A percentile compares a stretch with the other conserved stretches of the same genome.
Evolutionary conservation across 2,888 invertebrate genomes (phyloP).

Genomic region (Ophion obscuratus): DNA sequence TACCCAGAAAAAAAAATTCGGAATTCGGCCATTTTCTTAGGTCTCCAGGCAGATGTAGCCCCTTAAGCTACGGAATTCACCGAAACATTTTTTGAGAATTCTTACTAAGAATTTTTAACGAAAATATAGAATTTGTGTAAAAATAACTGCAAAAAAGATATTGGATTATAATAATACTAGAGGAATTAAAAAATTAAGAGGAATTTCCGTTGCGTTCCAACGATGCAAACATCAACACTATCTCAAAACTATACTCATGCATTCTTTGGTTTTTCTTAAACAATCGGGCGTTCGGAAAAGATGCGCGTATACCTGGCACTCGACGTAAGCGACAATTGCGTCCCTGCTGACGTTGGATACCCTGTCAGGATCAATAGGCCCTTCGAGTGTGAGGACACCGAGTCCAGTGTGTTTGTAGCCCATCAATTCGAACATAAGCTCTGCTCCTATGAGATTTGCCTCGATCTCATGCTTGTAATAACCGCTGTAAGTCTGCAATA

Average conservation of each 20-base stretch:
- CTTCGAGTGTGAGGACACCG: slow-evolving; percentile 88
- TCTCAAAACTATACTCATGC: background rate
- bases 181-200: too few species aligned
- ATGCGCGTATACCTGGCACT: slow-evolving; percentile 89
- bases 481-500: slow-evolving; percentile 91
- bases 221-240: too few species aligned
- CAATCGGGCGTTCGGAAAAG: background rate
- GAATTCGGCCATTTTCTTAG: too few species aligned
- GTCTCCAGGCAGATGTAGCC: too few species aligned
- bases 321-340: slow-evolving; percentile 93
- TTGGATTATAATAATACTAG: too few species aligned
- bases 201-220: too few species aligned
- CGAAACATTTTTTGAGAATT: too few species aligned
- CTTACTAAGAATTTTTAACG: background rate
- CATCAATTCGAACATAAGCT: slow-evolving; percentile 92
- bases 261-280: background rate
- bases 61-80: too few species aligned
- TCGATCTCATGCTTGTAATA: slow-evolving; percentile 95
- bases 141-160: too few species aligned
- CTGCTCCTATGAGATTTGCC: slow-evolving; percentile 91
- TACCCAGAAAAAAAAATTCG: too few species aligned
- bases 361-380: slow-evolving; percentile 92
- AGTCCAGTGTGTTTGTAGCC: slow-evolving; percentile 89
- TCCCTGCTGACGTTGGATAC: slow-evolving; percentile 92
- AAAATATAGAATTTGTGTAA: too few species aligned